Evolutionary conservation across 1,140 invertebrate genomes (phyloP).

Genomic region (Pseudomyrmex dendroicus): DNA sequence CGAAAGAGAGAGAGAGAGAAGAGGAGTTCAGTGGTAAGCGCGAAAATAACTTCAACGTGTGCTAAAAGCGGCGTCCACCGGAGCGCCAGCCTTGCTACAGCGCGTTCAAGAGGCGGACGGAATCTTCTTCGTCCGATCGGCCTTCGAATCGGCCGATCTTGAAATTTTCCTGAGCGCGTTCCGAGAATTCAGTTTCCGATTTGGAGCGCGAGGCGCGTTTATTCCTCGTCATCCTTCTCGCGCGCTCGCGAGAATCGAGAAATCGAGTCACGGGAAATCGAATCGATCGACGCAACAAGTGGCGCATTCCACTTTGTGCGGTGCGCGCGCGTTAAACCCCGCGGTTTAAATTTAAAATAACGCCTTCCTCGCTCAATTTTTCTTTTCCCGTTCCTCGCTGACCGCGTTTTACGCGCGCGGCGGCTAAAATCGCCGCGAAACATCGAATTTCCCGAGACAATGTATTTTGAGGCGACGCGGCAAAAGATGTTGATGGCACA

Average conservation of each 20-base stretch:
- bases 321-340: neutral
- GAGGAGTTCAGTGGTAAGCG: constrained; percentile 75
- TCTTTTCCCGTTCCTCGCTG: neutral
- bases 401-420: neutral
- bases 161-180: neutral
- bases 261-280: neutral
- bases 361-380: neutral
- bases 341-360: neutral
- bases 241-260: no score
- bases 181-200: neutral
- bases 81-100: constrained; percentile 77
- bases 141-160: neutral
- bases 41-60: constrained; percentile 82
- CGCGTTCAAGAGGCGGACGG: constrained; percentile 61
- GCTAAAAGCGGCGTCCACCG: constrained; percentile 82
- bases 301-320: neutral
- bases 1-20: constrained; percentile 53
- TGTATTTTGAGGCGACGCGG: constrained; percentile 43
- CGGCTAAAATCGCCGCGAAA: neutral
- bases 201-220: neutral
- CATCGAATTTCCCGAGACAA: neutral
- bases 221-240: no score
- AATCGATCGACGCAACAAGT: neutral
- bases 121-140: constrained; percentile 4
- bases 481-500: constrained; percentile 48